Evolutionary conservation across 2,113 vertebrate genomes (phyloP), one percentile per base, ranked within the genome.

Genomic region (Beaufortia kweichowensis): DNA sequence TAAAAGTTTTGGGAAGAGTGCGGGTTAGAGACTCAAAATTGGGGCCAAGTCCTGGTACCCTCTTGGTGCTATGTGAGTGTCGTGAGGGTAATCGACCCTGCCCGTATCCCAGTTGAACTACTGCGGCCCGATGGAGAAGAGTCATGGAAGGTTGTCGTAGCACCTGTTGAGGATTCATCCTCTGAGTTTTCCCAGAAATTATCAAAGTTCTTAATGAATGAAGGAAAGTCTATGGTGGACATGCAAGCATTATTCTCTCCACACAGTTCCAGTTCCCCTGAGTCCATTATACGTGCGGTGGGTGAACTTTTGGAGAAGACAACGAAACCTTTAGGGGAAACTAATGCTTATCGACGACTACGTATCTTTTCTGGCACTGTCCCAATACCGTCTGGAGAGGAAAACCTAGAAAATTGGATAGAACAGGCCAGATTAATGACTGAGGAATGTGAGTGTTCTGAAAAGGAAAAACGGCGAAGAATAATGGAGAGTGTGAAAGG

Each of bases 361-460:
- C 19, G 56, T 2, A 60, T 33, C 4, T 77, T 59, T 31, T 77
- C 76, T 11, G 76, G 65, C 23, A 41, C 39, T 26, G 28, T 43
- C 33, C 60, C 73, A 26, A 75, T 26, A 8, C 60, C 39, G 3
- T 7, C 73, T 15, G 73, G 60, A 64, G 73, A 75, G 17, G 73
- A 75, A 46, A 28, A 8, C 8, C n/a, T 75, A 6, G 73, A 75
- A 5, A 63, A 12, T 21, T 75, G 59, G 73, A 63, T 48, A 11
- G 73, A 63, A 14, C 73, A 75, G 23, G 28, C 59, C n/a, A 19
- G 23, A 7, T 14, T 48, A 8, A 33, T 64, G 60, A 28, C 63
- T 17, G 17, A 21, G 2, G 29, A 68, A 77, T 48, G 75, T 77
- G 76, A 69, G 1, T 77, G 75, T 31, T 53, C 75, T 24, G 62